Percentiles rank a stretch among this genome's conserved stretches.
Conservation (phyloP, 2,113 vertebrate genomes). For the Oreochromis tanganicae region DNA sequence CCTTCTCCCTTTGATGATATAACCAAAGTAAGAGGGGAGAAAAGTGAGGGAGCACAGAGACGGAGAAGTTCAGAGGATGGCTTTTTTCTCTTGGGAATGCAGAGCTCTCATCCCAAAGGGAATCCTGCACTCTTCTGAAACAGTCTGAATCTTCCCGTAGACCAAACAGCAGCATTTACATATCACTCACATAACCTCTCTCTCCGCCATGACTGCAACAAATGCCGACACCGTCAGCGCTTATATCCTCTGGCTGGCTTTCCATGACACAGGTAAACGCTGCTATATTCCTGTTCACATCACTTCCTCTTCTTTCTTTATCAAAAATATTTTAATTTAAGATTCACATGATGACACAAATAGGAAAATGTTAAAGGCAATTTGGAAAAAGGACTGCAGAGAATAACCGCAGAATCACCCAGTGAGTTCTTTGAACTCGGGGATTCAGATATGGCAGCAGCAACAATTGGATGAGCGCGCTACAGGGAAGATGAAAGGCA, state of each 20-base stretch:
- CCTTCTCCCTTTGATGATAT: constrained; percentile 64
- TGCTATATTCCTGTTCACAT: background rate
- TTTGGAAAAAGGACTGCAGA: constrained; percentile 3
- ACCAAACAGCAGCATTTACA: constrained; percentile 44
- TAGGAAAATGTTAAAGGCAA: constrained; percentile 16
- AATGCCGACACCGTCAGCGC: background rate
- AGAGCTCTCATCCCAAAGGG: constrained; percentile 40
- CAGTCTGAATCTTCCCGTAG: constrained; percentile 30
- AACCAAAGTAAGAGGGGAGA: constrained; percentile 46
- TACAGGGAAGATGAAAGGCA: constrained; percentile 52
- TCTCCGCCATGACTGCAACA: background rate
- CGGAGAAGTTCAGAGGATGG: constrained; percentile 55
- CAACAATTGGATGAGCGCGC: constrained; percentile 44
- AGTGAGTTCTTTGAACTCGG: constrained; percentile 38
- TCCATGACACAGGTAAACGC: constrained; percentile 13
- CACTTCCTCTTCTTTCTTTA: background rate
- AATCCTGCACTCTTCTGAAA: constrained; percentile 38
- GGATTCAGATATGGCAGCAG: constrained; percentile 42
- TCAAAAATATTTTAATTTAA: constrained; percentile 5
- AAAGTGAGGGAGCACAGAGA: constrained; percentile 37
- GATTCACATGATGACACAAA: background rate
- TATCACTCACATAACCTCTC: constrained; percentile 29
- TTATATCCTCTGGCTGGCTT: background rate
- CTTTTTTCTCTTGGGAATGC: constrained; percentile 44
- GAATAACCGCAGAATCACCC: constrained; percentile 35